phyloP scores from a whole-genome alignment of 2,797 vertebrate genomes.

The Poecile montanus region DNA sequence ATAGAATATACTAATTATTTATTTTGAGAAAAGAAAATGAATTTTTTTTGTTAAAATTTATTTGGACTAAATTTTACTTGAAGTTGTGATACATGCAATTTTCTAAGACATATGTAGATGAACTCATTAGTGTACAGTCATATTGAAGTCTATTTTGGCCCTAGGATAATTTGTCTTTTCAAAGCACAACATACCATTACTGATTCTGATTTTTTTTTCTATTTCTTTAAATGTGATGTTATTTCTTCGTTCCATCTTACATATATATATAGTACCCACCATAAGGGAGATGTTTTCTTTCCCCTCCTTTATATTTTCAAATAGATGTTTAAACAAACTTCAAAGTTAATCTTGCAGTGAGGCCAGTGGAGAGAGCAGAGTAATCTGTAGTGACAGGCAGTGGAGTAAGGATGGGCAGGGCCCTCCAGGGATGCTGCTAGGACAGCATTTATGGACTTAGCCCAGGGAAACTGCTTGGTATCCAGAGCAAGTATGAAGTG shows the following conservation, averaged over 20 bases:
- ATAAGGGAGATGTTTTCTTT: background rate
- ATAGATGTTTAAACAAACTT: background rate
- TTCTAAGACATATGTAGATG: constrained; percentile 74
- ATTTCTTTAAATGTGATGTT: constrained; percentile 23
- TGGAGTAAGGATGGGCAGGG: background rate
- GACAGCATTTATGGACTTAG: background rate
- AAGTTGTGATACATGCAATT: constrained; percentile 47
- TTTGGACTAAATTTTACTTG: constrained; percentile 59
- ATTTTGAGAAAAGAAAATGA: constrained; percentile 52
- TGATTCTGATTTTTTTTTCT: constrained; percentile 56
- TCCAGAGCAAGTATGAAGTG: background rate
- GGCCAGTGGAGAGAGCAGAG: background rate
- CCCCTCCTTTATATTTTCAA: background rate
- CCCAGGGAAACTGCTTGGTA: background rate
- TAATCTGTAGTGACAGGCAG: background rate
- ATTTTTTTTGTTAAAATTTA: constrained; percentile 55
- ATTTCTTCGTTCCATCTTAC: background rate
- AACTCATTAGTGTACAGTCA: constrained; percentile 68
- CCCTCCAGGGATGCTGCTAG: background rate
- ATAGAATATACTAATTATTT: constrained; percentile 43
- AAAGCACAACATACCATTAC: constrained; percentile 53
- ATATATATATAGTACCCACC: background rate
- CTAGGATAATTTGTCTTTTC: constrained; percentile 63
- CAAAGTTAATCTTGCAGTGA: background rate
- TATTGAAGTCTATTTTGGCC: constrained; percentile 62